Percentiles rank a stretch among this genome's conserved stretches.
Evolutionary conservation across 2,888 invertebrate genomes (phyloP).

Genomic region (Panzeria rudis): DNA sequence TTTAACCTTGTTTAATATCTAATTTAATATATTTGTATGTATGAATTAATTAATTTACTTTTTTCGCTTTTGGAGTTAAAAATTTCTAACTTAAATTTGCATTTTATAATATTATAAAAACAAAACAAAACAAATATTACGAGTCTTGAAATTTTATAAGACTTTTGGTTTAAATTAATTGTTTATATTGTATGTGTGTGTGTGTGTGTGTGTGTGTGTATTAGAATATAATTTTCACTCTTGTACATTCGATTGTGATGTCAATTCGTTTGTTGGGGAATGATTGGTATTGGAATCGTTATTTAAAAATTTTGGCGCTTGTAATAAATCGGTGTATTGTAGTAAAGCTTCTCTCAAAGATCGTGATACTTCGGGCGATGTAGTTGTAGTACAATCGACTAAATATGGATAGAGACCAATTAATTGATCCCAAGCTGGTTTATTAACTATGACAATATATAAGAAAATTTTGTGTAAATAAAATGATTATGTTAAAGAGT

Average conservation of each 20-base stretch:
- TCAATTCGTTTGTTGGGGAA: conserved; percentile 69
- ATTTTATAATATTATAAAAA: conserved; percentile 37
- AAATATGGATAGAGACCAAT: conserved; percentile 95
- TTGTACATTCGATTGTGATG: conserved; percentile 79
- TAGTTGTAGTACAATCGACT: conserved; percentile 93
- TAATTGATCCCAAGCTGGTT: conserved; percentile 95
- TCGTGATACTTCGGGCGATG: conserved; percentile 91
- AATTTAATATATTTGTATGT: conserved; percentile 19
- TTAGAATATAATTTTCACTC: conserved; percentile 75
- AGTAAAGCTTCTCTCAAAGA: conserved; percentile 93
- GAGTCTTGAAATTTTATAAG: conserved; percentile 41
- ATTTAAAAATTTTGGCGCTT: conserved; percentile 85
- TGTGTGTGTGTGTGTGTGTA: background rate
- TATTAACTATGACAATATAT: conserved; percentile 88
- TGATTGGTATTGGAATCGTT: conserved; percentile 56
- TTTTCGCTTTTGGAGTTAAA: too few species aligned
- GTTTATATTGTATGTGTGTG: background rate
- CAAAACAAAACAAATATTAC: conserved; percentile 54
- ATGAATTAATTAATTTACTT: conserved; percentile 27
- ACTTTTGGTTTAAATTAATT: conserved; percentile 32
- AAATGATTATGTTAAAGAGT: background rate
- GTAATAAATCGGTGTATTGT: conserved; percentile 93
- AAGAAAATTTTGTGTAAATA: background rate
- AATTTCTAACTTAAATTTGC: too few species aligned
- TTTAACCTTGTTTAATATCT: conserved; percentile 29